These are phyloP conservation scores for Sialia sialis DNA, from an alignment of 2,113 vertebrate species.

Conservation along the genomic window DNA sequence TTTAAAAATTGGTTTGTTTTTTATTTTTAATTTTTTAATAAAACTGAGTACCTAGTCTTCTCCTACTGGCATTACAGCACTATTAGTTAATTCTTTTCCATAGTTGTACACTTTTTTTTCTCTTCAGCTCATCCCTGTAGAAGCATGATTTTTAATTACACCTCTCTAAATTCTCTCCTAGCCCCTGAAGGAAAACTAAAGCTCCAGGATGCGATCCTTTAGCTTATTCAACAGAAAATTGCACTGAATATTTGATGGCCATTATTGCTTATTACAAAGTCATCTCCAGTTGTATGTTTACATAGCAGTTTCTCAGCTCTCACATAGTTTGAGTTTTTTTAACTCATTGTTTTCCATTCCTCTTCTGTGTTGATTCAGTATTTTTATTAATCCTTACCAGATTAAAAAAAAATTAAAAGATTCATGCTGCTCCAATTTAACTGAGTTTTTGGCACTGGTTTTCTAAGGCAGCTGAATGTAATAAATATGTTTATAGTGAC, in stretches of 20 bases:
- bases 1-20: not conserved
- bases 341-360: not conserved
- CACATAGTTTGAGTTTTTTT: not conserved
- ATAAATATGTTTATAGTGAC: not conserved
- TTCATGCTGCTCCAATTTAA: not conserved
- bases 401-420: not conserved
- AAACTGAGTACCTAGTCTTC: not conserved
- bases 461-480: not conserved
- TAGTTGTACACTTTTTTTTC: not conserved
- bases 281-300: not conserved
- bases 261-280: not conserved
- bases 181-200: not conserved
- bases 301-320: not conserved
- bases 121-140: not conserved
- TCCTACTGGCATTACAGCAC: not conserved
- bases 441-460: not conserved
- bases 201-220: not conserved
- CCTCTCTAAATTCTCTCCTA: not conserved
- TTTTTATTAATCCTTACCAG: not conserved
- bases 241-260: not conserved
- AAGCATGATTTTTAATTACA: conserved; percentile 2
- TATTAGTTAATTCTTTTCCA: not conserved
- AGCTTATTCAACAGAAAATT: conserved; percentile 13
- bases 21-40: not conserved
- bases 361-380: not conserved